phyloP scores from a whole-genome alignment of 2,888 invertebrate genomes.

The Apeira syringaria region DNA sequence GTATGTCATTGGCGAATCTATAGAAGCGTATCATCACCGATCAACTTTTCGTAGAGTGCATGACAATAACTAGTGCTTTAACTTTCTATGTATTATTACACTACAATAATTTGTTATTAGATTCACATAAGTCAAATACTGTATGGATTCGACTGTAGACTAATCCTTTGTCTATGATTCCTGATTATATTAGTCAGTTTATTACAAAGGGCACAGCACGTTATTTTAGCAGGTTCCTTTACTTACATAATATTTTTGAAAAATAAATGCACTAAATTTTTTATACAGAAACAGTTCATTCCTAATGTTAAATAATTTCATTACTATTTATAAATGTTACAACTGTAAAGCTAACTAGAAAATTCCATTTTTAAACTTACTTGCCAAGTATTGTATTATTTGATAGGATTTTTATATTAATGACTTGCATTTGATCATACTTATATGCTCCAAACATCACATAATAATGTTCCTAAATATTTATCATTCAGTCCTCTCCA shows the following conservation, averaged over 20 bases:
- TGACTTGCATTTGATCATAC: slow-evolving; percentile 48
- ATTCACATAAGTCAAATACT: too few relatives aligned
- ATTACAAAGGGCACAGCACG: too few relatives aligned
- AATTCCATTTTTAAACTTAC: slow-evolving; percentile 54
- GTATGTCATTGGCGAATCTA: slow-evolving; percentile 39
- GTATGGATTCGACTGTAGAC: too few relatives aligned
- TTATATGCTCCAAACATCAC: slow-evolving; percentile 50
- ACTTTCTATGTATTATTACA: slow-evolving; percentile 46
- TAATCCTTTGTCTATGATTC: too few relatives aligned
- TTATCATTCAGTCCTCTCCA: slow-evolving; percentile 51
- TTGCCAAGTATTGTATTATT: slow-evolving; percentile 66
- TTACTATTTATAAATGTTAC: slow-evolving; percentile 7
- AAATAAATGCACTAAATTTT: slow-evolving; percentile 38
- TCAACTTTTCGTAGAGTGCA: slow-evolving; percentile 61
- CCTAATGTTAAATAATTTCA: slow-evolving; percentile 34
- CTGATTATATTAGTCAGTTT: too few relatives aligned
- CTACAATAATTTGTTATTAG: slow-evolving; percentile 29
- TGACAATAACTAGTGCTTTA: slow-evolving; percentile 81
- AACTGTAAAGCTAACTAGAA: slow-evolving; percentile 27
- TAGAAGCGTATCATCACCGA: slow-evolving; percentile 37
- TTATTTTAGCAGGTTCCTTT: background rate
- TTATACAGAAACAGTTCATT: slow-evolving; percentile 31
- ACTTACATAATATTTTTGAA: background rate
- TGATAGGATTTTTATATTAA: slow-evolving; percentile 41
- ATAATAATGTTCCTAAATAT: slow-evolving; percentile 67